Evolutionary conservation across 2,113 vertebrate species (phyloP).

Genomic region (Ammospiza nelsoni): DNA sequence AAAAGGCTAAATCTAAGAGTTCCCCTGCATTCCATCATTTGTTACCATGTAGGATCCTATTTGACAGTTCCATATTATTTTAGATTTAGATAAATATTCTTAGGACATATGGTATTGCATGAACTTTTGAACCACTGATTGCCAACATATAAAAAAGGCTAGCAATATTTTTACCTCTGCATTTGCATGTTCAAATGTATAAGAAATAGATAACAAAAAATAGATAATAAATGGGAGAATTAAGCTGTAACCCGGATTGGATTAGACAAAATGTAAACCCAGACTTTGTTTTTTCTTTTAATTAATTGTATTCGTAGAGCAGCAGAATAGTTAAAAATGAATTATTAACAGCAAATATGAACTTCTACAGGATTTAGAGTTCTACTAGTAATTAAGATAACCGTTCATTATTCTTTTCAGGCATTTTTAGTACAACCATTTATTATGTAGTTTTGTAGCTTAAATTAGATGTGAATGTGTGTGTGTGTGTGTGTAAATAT

Average conservation of each 20-base stretch:
- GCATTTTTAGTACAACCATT: constrained; percentile 36
- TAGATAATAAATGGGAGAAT: neutral
- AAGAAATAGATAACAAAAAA: neutral
- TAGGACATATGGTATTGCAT: constrained; percentile 70
- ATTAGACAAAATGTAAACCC: constrained; percentile 13
- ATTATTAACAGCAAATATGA: constrained; percentile 43
- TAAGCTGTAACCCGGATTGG: neutral
- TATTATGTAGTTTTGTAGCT: neutral
- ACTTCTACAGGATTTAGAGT: constrained; percentile 45
- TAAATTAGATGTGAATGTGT: neutral
- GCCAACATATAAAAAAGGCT: constrained; percentile 12
- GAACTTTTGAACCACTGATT: constrained; percentile 79
- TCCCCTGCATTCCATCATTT: constrained; percentile 88
- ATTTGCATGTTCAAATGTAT: constrained; percentile 23
- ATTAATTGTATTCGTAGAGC: constrained; percentile 29
- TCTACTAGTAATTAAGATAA: constrained; percentile 41
- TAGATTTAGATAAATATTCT: constrained; percentile 82
- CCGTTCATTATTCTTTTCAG: neutral
- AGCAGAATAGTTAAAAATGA: constrained; percentile 21
- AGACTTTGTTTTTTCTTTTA: neutral
- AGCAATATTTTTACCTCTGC: constrained; percentile 42
- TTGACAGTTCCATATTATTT: constrained; percentile 77
- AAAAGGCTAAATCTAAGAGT: constrained; percentile 81
- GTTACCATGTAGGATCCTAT: constrained; percentile 83
- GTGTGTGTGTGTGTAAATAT: neutral